phyloP scores from a whole-genome alignment of 2,888 invertebrate species.

The Fragum fragum region DNA sequence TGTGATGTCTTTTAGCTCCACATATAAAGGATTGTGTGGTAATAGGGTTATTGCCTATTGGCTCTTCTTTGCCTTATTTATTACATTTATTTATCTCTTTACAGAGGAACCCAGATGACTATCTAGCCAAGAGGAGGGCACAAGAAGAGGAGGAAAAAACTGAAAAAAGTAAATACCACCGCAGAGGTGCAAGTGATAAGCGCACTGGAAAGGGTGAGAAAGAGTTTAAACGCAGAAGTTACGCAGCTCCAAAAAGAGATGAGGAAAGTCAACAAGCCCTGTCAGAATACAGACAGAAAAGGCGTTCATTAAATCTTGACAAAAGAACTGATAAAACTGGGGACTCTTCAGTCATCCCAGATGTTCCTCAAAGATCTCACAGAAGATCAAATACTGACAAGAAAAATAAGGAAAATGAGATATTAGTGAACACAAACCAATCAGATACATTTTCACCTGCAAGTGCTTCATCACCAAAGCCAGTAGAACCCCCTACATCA shows the following conservation, averaged over 20 bases:
- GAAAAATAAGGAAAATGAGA: constrained; percentile 35
- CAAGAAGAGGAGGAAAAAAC: constrained; percentile 76
- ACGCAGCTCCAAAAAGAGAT: constrained; percentile 46
- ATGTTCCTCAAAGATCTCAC: constrained; percentile 35
- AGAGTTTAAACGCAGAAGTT: constrained; percentile 66
- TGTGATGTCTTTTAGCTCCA: too few relatives aligned
- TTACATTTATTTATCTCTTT: constrained; percentile 62
- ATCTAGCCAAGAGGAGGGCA: constrained; percentile 72
- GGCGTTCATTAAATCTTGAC: constrained; percentile 75
- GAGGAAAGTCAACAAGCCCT: constrained; percentile 64
- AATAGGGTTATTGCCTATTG: too few relatives aligned
- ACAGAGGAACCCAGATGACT: constrained; percentile 81
- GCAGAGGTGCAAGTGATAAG: constrained; percentile 62
- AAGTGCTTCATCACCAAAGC: constrained; percentile 63
- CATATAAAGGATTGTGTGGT: too few relatives aligned
- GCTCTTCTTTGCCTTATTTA: too few relatives aligned
- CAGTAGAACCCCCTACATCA: constrained; percentile 12
- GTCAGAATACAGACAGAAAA: constrained; percentile 75
- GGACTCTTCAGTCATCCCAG: constrained; percentile 29
- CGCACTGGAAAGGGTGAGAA: constrained; percentile 56
- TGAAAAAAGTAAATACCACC: constrained; percentile 70
- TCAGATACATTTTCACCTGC: constrained; percentile 54
- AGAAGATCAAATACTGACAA: constrained; percentile 32
- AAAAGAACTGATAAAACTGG: constrained; percentile 53
- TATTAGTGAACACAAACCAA: constrained; percentile 52